phyloP scores from a whole-genome alignment of 2,888 invertebrate genomes.

The Nysson spinosus region DNA sequence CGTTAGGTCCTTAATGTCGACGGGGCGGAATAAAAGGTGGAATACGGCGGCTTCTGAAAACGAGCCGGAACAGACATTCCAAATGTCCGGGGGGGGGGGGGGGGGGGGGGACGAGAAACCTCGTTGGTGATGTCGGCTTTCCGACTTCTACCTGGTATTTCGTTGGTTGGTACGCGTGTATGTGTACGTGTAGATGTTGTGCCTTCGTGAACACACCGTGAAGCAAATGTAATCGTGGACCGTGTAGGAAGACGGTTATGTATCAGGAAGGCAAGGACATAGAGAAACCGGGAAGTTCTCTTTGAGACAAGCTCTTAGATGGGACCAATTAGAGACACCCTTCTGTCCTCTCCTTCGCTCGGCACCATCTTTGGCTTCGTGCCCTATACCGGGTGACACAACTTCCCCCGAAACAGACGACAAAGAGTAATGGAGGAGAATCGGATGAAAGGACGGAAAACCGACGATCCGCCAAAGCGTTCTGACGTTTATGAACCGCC shows the following conservation, averaged over 20 bases:
- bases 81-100: too few relatives aligned
- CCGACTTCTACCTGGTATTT: constrained; percentile 7
- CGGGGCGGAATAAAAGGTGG: constrained; percentile 36
- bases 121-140: constrained; percentile 32
- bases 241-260: background rate
- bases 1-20: background rate
- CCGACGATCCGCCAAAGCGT: constrained; percentile 17
- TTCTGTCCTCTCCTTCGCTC: constrained; percentile 39
- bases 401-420: constrained; percentile 26
- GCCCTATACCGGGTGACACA: constrained; percentile 32
- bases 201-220: too few relatives aligned
- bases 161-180: background rate
- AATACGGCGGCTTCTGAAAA: constrained; percentile 28
- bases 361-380: constrained; percentile 40
- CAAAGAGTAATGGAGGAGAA: constrained; percentile 27
- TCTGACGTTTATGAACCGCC: background rate
- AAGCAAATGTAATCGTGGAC: background rate
- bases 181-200: too few relatives aligned
- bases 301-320: constrained; percentile 64
- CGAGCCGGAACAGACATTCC: constrained; percentile 37
- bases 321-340: constrained; percentile 71
- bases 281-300: constrained; percentile 52
- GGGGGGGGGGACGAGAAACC: too few relatives aligned
- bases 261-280: background rate
- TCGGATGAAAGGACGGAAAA: constrained; percentile 3